Percentiles rank a stretch among this genome's conserved stretches.
phyloP scores from a whole-genome alignment of 1,140 invertebrate species.

The Euura saliciscinereae region DNA sequence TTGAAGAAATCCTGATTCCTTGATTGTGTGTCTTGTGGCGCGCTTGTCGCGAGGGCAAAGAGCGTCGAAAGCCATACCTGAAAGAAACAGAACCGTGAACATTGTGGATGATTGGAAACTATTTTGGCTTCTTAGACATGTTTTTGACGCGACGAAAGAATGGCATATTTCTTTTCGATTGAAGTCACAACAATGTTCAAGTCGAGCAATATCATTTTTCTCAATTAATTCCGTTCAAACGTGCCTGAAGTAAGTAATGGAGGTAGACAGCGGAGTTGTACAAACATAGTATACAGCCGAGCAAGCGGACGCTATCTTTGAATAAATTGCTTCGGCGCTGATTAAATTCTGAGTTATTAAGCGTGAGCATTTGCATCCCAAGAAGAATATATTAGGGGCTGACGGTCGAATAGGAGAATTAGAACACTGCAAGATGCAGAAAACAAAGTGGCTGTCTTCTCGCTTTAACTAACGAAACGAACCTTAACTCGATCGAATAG shows the following conservation, averaged over 20 bases:
- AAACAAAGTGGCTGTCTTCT: no score
- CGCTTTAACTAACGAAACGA: not conserved
- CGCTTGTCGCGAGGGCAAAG: not conserved
- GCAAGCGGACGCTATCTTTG: not conserved
- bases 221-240: not conserved
- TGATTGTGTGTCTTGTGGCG: not conserved
- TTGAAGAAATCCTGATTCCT: not conserved
- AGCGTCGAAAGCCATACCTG: not conserved
- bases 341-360: conserved; percentile 1
- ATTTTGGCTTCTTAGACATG: not conserved
- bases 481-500: no score
- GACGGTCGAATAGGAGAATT: not conserved
- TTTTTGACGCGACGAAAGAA: not conserved
- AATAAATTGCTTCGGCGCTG: not conserved
- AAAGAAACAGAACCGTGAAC: not conserved
- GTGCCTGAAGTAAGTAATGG: not conserved
- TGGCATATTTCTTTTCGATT: not conserved
- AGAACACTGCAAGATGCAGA: not conserved
- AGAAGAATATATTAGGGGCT: conserved; percentile 3
- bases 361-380: not conserved
- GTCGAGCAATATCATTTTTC: not conserved
- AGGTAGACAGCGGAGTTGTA: not conserved
- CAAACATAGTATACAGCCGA: not conserved
- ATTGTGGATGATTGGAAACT: no score
- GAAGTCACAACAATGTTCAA: not conserved